Evolutionary conservation across 1,140 invertebrate genomes (phyloP).

Genomic region (Drosophila biarmipes): DNA sequence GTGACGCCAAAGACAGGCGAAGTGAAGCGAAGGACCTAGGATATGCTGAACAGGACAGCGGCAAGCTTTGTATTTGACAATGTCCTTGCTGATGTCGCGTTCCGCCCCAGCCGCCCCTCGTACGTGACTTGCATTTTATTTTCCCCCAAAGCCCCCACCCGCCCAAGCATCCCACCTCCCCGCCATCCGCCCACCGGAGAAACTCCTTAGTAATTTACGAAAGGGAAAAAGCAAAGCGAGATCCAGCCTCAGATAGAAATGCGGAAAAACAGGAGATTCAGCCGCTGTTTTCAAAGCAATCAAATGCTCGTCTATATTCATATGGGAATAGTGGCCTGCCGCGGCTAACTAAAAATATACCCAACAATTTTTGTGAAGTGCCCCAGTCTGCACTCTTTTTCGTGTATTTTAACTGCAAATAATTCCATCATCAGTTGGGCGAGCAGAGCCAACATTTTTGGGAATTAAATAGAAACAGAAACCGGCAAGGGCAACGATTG

Average conservation of each 20-base stretch:
- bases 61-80: slow-evolving; percentile 77
- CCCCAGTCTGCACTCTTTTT: slow-evolving; percentile 27
- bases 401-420: slow-evolving; percentile 69
- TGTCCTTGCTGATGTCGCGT: slow-evolving; percentile 76
- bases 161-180: slow-evolving; percentile 14
- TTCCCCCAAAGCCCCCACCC: slow-evolving; percentile 40
- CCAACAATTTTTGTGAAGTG: slow-evolving; percentile 23
- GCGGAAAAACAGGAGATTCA: slow-evolving; percentile 18
- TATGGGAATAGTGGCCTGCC: slow-evolving; percentile 36
- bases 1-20: slow-evolving; percentile 74
- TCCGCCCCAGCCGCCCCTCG: slow-evolving; percentile 24
- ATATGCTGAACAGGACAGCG: slow-evolving; percentile 35
- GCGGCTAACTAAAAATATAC: slow-evolving; percentile 57
- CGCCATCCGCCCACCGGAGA: slow-evolving; percentile 35
- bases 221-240: slow-evolving; percentile 33
- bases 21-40: slow-evolving; percentile 56
- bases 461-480: slow-evolving; percentile 46
- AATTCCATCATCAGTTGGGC: slow-evolving; percentile 70
- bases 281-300: slow-evolving; percentile 69
- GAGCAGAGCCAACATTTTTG: slow-evolving; percentile 5
- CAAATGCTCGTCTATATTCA: slow-evolving; percentile 75
- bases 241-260: slow-evolving; percentile 14
- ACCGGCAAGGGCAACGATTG: slow-evolving; percentile 75
- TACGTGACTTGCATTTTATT: slow-evolving; percentile 80
- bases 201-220: slow-evolving; percentile 82